phyloP scores from a whole-genome alignment of 2,113 vertebrate genomes.

The Nibea albiflora region DNA sequence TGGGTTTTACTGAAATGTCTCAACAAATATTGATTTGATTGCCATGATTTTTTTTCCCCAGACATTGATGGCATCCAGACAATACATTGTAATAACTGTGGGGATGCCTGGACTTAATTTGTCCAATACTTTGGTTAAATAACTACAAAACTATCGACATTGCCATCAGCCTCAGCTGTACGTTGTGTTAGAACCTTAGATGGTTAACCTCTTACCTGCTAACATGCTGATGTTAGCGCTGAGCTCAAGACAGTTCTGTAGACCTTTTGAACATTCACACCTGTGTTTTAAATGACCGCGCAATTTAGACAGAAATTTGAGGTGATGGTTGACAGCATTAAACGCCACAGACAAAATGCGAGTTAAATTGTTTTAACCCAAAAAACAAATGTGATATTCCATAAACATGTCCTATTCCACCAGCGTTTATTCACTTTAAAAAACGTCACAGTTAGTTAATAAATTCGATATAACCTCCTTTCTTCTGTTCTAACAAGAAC shows the following conservation, averaged over 20 bases:
- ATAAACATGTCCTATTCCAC: background rate
- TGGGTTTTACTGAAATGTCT: background rate
- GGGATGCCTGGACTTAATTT: background rate
- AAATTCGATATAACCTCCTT: constrained; percentile 5
- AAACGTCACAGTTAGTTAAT: constrained; percentile 30
- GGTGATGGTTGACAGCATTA: background rate
- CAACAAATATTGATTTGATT: background rate
- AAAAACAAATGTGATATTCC: no score
- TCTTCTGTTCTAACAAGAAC: constrained; percentile 15
- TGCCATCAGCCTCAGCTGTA: background rate
- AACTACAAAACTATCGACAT: background rate
- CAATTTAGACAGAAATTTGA: background rate
- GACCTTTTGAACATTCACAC: background rate
- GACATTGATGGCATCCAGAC: background rate
- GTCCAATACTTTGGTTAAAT: background rate
- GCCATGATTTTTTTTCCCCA: background rate
- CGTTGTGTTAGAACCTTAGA: background rate
- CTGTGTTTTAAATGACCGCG: background rate
- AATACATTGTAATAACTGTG: background rate
- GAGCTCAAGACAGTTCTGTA: background rate
- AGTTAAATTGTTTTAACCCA: no score
- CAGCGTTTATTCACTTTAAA: constrained; percentile 30
- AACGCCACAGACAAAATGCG: no score
- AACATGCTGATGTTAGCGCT: background rate
- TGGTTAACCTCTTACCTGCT: background rate